Evolutionary conservation across 2,113 vertebrate species (phyloP), one percentile per base, ranked within the genome.

Genomic region (Paralichthys olivaceus): DNA sequence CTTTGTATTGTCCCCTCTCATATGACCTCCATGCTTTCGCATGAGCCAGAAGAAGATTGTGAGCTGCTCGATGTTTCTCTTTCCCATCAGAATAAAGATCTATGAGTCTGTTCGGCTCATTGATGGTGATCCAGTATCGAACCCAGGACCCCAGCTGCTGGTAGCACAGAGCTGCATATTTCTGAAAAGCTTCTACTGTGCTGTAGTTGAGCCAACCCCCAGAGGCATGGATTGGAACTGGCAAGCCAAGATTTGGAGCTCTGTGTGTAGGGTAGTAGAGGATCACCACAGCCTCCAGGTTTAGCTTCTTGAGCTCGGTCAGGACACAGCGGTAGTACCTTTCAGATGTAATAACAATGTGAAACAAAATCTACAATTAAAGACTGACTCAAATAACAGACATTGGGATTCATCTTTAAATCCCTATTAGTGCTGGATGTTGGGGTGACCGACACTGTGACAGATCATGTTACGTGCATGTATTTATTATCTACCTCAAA

Each of bases 61-160:
- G 98, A 13, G 95, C 95, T 1, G 96, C 96, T 62, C 1, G 56
- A 13, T 95, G 96, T 0, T 93, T 95, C 32, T 96, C 92, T 0
- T 91, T 93, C 2, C 90, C 89, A 2, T 84, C 93, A 1, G 89
- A 91, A 83, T 97, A 96, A 54, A 90, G 40, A 11, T 96, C 94
- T 0, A 92, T 91, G 12, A 99, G 85, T 32, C 95, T 93, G 83
- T 99, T 99, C 0, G 97, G 98, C 85, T 99, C 97, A 0, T 99
- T 99, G 68, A 99, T 92, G 37, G 98, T 99, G 90, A 99, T 96
- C 98, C 98, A 99, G 6, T 96, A 92, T 60, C 89, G 93, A 29
- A 98, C 97, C 90, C 95, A 89, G 72, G 94, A 84, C 0, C 97
- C 97, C 4, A 99, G 90, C 84, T 96, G 95, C 65, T n/a, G 89